A percentile compares a stretch with the other conserved stretches of the same genome.
These are phyloP conservation scores for Galerucella pusilla DNA, from an alignment of 2,888 invertebrate species.

Conservation along the genomic window DNA sequence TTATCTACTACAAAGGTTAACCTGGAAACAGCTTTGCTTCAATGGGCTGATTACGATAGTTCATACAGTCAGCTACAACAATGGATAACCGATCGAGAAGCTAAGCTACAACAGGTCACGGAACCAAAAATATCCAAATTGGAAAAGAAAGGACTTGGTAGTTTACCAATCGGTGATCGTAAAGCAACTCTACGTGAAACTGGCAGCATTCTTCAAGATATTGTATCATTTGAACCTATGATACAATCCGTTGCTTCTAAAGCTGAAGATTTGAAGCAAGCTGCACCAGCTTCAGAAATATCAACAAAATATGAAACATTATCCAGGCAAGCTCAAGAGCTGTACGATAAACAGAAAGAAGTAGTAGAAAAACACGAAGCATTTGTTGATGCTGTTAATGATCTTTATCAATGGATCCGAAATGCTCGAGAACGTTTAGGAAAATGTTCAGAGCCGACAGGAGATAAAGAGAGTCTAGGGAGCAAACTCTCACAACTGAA, in stretches of 20 bases:
- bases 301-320: constrained; percentile 90
- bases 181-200: constrained; percentile 91
- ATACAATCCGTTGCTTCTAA: constrained; percentile 94
- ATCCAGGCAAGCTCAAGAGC: constrained; percentile 89
- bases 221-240: constrained; percentile 96
- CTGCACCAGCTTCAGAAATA: constrained; percentile 91
- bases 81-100: constrained; percentile 95
- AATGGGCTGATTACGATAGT: constrained; percentile 97
- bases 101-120: constrained; percentile 89
- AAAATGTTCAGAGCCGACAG: constrained; percentile 92
- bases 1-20: constrained; percentile 92
- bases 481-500: constrained; percentile 88
- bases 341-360: constrained; percentile 89
- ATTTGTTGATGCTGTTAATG: constrained; percentile 91
- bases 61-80: constrained; percentile 92
- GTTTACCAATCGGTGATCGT: constrained; percentile 84
- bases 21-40: constrained; percentile 87
- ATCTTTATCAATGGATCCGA: constrained; percentile 92
- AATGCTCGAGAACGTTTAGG: constrained; percentile 90
- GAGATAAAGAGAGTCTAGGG: constrained; percentile 88
- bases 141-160: constrained; percentile 82
- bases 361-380: constrained; percentile 92
- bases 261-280: constrained; percentile 91
- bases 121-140: constrained; percentile 86
- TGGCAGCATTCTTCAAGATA: constrained; percentile 95